Conservation (phyloP, 2,888 invertebrate genomes). For the Rosalia funebris region DNA sequence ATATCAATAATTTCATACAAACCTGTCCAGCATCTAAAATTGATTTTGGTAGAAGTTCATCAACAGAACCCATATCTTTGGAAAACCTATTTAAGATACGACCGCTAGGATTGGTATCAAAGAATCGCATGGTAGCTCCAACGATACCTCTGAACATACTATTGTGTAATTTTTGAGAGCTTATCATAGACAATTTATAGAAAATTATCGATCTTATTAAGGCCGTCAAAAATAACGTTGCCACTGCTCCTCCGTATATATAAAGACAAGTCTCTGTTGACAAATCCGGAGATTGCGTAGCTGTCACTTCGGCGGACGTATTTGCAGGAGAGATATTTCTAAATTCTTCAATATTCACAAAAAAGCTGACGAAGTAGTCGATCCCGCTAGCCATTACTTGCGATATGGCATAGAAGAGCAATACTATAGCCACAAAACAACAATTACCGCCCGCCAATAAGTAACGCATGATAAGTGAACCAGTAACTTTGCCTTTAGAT, state of each 20-base stretch:
- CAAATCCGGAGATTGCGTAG: slow-evolving; percentile 34
- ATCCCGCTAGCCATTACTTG: slow-evolving; percentile 73
- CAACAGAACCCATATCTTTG: slow-evolving; percentile 84
- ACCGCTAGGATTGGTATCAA: slow-evolving; percentile 85
- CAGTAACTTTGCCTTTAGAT: slow-evolving; percentile 71
- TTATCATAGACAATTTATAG: slow-evolving; percentile 71
- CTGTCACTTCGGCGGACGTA: too few relatives aligned
- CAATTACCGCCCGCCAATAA: slow-evolving; percentile 68
- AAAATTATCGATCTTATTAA: slow-evolving; percentile 73
- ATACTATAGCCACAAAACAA: slow-evolving; percentile 64
- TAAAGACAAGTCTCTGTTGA: slow-evolving; percentile 68
- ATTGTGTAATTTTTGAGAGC: slow-evolving; percentile 77
- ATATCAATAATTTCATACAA: too few relatives aligned
- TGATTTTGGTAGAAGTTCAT: slow-evolving; percentile 77
- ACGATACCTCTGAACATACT: slow-evolving; percentile 73
- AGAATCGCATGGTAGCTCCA: slow-evolving; percentile 75
- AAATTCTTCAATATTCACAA: slow-evolving; percentile 65
- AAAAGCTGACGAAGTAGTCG: slow-evolving; percentile 81
- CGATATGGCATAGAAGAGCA: slow-evolving; percentile 68
- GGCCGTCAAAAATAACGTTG: slow-evolving; percentile 66
- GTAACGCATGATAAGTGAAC: slow-evolving; percentile 70
- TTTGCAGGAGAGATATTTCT: slow-evolving; percentile 27
- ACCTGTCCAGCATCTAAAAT: slow-evolving; percentile 71
- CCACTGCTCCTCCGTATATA: slow-evolving; percentile 66
- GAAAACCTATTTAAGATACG: slow-evolving; percentile 84